Percentiles rank a stretch among this genome's conserved stretches.
Evolutionary conservation across 2,113 vertebrate species (phyloP).

Genomic region (Xiphorhynchus elegans): DNA sequence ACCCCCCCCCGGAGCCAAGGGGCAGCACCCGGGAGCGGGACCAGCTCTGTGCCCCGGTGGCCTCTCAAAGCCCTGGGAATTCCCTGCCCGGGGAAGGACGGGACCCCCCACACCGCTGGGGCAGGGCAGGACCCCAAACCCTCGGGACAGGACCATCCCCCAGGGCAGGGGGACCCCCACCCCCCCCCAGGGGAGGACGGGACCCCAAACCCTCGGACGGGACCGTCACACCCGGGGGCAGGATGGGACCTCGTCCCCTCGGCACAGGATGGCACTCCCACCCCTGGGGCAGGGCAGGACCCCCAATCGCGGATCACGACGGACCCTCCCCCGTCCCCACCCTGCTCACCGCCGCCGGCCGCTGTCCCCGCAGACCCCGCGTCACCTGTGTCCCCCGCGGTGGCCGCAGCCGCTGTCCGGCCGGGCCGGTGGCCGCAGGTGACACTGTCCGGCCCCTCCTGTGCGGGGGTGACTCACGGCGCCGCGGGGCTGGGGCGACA

Average conservation of each 20-base stretch:
- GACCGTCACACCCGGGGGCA: background rate
- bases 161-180: background rate
- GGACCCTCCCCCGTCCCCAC: background rate
- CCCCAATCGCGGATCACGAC: background rate
- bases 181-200: background rate
- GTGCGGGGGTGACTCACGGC: background rate
- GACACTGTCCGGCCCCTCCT: background rate
- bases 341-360: background rate
- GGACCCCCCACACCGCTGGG: too few relatives aligned
- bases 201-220: background rate
- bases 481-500: background rate
- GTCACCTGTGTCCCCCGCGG: background rate
- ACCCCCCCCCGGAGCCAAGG: too few relatives aligned
- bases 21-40: background rate
- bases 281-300: background rate
- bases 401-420: background rate
- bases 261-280: background rate
- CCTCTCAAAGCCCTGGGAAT: background rate
- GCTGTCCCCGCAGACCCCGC: background rate
- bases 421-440: background rate
- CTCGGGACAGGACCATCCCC: background rate
- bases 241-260: too few relatives aligned
- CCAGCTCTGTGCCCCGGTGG: accelerated
- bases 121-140: background rate
- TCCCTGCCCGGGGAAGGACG: too few relatives aligned